Evolutionary conservation across 2,888 invertebrate genomes (phyloP), one percentile per base, ranked within the genome.

Genomic region (Aphodius granarius): DNA sequence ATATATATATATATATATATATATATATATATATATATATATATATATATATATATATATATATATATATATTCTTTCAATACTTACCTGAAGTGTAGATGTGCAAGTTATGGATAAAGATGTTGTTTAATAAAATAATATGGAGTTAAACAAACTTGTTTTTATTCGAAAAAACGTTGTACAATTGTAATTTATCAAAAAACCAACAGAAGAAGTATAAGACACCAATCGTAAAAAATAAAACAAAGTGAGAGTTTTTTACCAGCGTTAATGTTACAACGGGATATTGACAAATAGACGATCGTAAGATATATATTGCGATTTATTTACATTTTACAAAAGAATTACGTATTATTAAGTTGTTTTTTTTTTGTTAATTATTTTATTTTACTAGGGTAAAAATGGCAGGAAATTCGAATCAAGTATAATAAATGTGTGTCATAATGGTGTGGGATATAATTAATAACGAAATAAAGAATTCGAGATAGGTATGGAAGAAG

Each of bases 281-380:
- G 68, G 68, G 68, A 21, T 21, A 66, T 16, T 68, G 68, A 73
- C 43, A 43, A 73, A 73, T 17, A 66, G 20, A 66, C 66, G 64
- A 72, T 72, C 75, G 43, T 77, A 75, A 74, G 70, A 73, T 77
- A 77, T 43, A 43, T 77, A 77, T 77, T 77, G 76, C 72, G 77
- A 77, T 77, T 77, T 77, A 77, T 77, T 77, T 77, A 77, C 77
- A 77, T 77, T 74, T 77, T 77, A 77, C 77, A 77, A 77, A 77
- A 76, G 75, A 77, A 73, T 77, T 76, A 77, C 77, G 77, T 77
- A 77, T 77, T 73, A 76, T n/a, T n/a, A n/a, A n/a, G n/a, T n/a
- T 71, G 73, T 74, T 72, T 71, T 77, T 76, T 43, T 43, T 43
- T 43, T n/a, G n/a, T n/a, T n/a, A n/a, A 43, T 43, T 43, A 6